A percentile compares a stretch with the other conserved stretches of the same genome.
These are phyloP conservation scores for Coenobita brevimanus DNA, from an alignment of 1,140 invertebrate genomes.

Conservation along the genomic window DNA sequence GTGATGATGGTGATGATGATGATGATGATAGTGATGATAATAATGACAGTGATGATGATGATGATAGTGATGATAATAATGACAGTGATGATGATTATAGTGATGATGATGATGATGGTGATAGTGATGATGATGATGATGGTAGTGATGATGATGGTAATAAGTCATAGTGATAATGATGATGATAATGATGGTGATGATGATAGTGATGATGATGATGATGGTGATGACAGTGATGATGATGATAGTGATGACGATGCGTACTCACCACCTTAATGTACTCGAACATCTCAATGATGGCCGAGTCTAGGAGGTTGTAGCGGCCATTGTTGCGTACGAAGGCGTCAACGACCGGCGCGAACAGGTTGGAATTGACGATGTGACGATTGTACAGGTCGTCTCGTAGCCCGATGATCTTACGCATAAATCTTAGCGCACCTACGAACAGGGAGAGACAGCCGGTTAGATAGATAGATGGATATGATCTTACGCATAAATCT, in stretches of 20 bases:
- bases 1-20: constrained; percentile 3
- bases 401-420: constrained; percentile 97
- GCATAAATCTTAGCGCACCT: constrained; percentile 94
- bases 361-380: constrained; percentile 96
- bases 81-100: background rate
- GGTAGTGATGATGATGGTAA: background rate
- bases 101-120: background rate
- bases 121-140: background rate
- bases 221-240: background rate
- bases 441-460: constrained; percentile 71
- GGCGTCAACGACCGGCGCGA: constrained; percentile 96
- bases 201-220: background rate
- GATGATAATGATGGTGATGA: background rate
- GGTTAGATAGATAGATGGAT: too few species aligned
- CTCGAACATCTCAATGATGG: constrained; percentile 99
- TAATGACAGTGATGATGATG: constrained; percentile 1
- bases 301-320: constrained; percentile 99
- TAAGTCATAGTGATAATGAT: background rate
- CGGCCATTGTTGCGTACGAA: constrained; percentile 96
- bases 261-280: constrained; percentile 91
- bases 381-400: constrained; percentile 99
- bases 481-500: too few species aligned
- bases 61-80: background rate
- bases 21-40: background rate
- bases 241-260: background rate